Evolutionary conservation across 2,888 invertebrate species (phyloP), one percentile per base, ranked within the genome.

Genomic region (Phyllotreta striolata): DNA sequence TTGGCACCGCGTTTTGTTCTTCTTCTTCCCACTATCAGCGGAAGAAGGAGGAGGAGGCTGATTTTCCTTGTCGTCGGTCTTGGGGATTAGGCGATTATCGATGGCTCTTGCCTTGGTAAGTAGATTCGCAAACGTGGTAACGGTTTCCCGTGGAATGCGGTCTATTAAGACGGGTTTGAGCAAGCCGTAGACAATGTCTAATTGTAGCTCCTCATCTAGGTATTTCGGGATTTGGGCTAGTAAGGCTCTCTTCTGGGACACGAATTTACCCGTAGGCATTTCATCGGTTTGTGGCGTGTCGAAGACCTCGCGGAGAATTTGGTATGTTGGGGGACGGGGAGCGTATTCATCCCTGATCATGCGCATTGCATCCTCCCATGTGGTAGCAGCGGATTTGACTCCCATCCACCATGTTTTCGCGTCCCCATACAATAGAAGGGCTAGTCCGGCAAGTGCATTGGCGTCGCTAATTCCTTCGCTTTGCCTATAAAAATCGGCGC

Each of bases 111-210:
- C 64, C n/a, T 52, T 51, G n/a, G 34, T 7, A 6, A 64, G 43
- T 3, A 64, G 54, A 1, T 49, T 55, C 10, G 59, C 38, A 43
- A 63, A 63, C 0, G 40, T 60, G 0, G 52, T 7, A 13, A 59
- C 44, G 5, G 38, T 8, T 12, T 59, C 59, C 10, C 59, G 14
- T 4, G 59, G 38, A 5, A 63, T 44, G 6, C 39, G 24, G 7
- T 63, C 55, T 1, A 56, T 40, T 3, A 57, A 3, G 1, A 41
- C 9, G 3, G 66, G 40, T 14, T 57, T 4, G 1, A 63, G 49
- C 10, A 70, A 51, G 1, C 70, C 70, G 54, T 64, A 71, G 1
- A 71, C 52, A 37, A 71, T 46, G 34, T 70, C 71, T n/a, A 71
- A 8, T 57, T 71, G 67, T n/a, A 65, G 66, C 7, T 61, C 66